Evolutionary conservation across 2,888 invertebrate genomes (phyloP), one percentile per base, ranked within the genome.

Genomic region (Flexamia atlantica): DNA sequence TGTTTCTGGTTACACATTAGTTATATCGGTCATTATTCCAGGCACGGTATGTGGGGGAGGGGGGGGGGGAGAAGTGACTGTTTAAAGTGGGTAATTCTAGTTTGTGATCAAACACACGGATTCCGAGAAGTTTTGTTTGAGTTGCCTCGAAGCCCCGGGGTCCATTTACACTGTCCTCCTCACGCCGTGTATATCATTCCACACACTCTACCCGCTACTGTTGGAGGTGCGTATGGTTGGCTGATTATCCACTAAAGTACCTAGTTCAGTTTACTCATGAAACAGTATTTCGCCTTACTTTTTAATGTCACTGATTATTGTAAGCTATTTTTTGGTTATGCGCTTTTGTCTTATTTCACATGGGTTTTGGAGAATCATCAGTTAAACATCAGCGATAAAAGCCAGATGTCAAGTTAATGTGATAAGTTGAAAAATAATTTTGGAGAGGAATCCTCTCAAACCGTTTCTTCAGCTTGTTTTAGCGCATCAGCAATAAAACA

Each of bases 81-180:
- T 20, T 53, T 53, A 53, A 53, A 20, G 1, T 1, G 57, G 57
- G 23, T 57, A 57, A 57, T 57, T 57, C 23, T 57, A 64, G 64
- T 64, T 28, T 64, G 28, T 64, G 64, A 12, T 64, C 64, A 64
- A 64, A 64, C 64, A 64, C 28, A 25, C 28, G 25, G 14, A 30
- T 64, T 64, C 64, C 64, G 30, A 64, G 64, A 53, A 57, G 57
- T 57, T 57, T 57, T 57, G 57, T 57, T 57, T 64, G 64, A 28
- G 28, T 64, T 28, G 64, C 64, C 30, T 14, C 57, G 23, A 5
- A 57, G 5, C 64, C 64, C 28, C 64, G 64, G 30, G 64, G 4
- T 23, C 57, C 57, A 23, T 57, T 57, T 23, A 57, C 57, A 57
- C 57, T 20, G 57, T 23, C 57, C 57, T 57, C 14, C 23, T 57